Evolutionary conservation across 2,797 vertebrate species (phyloP).

Genomic region (Esox lucius): DNA sequence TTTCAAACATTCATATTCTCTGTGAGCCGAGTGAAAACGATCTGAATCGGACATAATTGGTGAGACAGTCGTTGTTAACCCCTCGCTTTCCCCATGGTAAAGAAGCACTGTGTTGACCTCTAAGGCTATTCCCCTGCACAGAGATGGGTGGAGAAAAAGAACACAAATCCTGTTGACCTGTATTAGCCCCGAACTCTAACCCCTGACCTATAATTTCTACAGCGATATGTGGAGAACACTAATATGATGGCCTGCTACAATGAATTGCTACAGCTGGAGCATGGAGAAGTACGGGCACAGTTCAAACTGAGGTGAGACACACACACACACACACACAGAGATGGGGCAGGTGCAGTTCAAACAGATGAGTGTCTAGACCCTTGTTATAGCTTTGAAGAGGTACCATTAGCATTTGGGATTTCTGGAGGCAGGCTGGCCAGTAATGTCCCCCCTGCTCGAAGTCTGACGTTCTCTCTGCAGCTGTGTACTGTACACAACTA

Average conservation of each 20-base stretch:
- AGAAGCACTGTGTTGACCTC: neutral
- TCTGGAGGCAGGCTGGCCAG: neutral
- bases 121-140: neutral
- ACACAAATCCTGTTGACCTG: conserved; percentile 6
- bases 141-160: neutral
- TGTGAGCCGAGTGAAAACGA: no score
- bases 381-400: neutral
- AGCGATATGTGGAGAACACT: conserved; percentile 95
- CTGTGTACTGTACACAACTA: no score
- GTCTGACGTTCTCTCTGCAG: no score
- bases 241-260: conserved; percentile 97
- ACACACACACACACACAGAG: neutral
- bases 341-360: conserved; percentile 88
- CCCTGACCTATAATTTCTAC: conserved; percentile 50
- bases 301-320: conserved; percentile 91
- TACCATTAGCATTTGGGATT: neutral
- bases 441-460: no score
- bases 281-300: conserved; percentile 91
- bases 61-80: neutral
- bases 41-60: no score
- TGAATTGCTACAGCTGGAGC: conserved; percentile 93
- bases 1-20: no score
- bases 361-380: conserved; percentile 76
- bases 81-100: neutral
- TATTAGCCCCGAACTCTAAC: conserved; percentile 46